phyloP scores from a whole-genome alignment of 2,113 vertebrate species.

The Melanocharis versteri region DNA sequence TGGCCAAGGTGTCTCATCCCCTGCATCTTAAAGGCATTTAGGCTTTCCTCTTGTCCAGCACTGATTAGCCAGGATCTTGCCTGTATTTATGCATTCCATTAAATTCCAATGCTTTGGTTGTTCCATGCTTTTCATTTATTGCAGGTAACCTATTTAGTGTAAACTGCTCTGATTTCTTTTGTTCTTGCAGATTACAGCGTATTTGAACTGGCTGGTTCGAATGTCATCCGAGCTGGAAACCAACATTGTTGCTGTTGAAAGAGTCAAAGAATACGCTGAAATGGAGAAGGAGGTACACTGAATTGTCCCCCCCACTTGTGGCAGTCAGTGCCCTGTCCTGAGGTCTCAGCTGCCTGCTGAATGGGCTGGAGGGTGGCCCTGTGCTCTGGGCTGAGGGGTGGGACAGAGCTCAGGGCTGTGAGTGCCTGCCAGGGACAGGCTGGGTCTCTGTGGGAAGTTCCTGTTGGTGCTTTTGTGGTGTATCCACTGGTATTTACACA shows the following conservation, averaged over 20 bases:
- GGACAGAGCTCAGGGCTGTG: background rate
- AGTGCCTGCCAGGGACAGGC: background rate
- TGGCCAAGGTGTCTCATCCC: background rate
- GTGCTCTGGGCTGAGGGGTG: background rate
- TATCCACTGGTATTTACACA: background rate
- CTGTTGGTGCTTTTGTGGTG: background rate
- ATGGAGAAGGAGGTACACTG: slow-evolving; percentile 87
- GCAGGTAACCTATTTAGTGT: background rate
- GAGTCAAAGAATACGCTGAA: slow-evolving; percentile 87
- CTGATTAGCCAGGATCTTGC: background rate
- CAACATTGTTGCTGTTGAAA: slow-evolving; percentile 95
- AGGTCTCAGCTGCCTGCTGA: background rate
- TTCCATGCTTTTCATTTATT: background rate
- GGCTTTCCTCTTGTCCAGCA: background rate
- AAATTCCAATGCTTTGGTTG: background rate
- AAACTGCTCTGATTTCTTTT: background rate
- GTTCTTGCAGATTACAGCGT: slow-evolving; percentile 81
- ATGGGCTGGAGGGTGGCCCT: background rate
- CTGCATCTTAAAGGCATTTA: background rate
- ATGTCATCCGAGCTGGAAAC: slow-evolving; percentile 96
- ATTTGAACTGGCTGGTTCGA: slow-evolving; percentile 93
- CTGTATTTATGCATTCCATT: background rate
- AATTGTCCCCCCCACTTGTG: background rate
- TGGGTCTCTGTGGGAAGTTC: background rate
- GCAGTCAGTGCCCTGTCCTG: background rate